Evolutionary conservation across 2,888 invertebrate species (phyloP), one percentile per base, ranked within the genome.

Genomic region (Leptothorax acervorum): DNA sequence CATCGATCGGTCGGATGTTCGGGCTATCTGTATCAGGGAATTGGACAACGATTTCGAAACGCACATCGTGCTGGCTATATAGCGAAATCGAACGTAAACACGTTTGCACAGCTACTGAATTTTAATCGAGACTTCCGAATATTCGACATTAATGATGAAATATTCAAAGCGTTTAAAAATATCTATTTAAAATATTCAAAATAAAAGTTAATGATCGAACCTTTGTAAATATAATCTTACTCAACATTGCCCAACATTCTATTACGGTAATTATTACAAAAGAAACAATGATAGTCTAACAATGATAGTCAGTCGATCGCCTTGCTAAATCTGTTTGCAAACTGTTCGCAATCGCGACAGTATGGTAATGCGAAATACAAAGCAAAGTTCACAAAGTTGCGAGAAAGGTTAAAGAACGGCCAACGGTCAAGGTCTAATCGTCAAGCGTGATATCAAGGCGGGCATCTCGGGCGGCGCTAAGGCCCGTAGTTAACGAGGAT

Each of bases 401-500:
- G 42, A 74, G 42, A 79, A 81, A 84, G 78, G 83, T 78, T 85
- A 81, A 86, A 85, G 82, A 86, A 83, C 82, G 75, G 70, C 65
- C 85, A 85, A 87, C 84, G 82, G 86, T 85, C 84, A 78, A 84
- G 71, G 70, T 23, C 65, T 82, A 86, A 82, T 91, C 89, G 87
- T 91, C 85, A 90, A 84, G 60, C 86, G 86, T 90, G 88, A 90
- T 93, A 93, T 93, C 93, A 90, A 92, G 89, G 90, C 90, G 91
- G 89, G 90, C 91, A 93, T 93, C 93, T 93, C 89, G 85, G 86
- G 70, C 91, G 93, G 93, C 92, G 92, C 92, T 92, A 93, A 93
- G 93, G 92, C 88, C 88, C 93, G 92, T 90, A 90, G 93, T 92
- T 93, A 93, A 93, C 93, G 93, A 93, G 93, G 86, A 87, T 90